Base-by-base conservation (phyloP, 30 jellyfish, hydroid and myxozoan species). In the Nemopilema nomurai region DNA sequence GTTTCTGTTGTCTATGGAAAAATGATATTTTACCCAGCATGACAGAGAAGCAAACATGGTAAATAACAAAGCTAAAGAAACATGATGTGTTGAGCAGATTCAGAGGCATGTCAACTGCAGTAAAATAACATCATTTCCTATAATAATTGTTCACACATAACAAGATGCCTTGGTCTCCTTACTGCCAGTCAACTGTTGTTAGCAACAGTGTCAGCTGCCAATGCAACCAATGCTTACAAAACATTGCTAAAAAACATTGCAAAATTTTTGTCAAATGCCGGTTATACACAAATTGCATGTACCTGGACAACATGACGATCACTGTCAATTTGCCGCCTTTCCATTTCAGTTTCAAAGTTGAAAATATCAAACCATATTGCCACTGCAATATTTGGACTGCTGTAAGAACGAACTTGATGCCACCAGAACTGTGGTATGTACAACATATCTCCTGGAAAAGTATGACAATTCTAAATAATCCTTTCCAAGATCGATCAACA, bases 371-470 rank as follows among this genome's bases (percentile, higher is more conserved):
- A 90, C 97, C 97, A 90, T 22, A 90, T 83, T 49, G 88, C 85
- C 28, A 78, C 77, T 1, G 97, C 97, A 6, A 90, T 84, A 49
- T 90, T 90, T 18, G 97, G 97, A 18, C 80, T 28, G 23, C 69
- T 52, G 32, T 83, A 90, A 20, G 97, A 90, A 4, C 97, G 88
- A 17, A 90, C 95, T 68, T 90, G 97, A 53, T 90, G 97, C 90
- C 91, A 90, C 97, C 97, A 90, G 63, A 33, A 83, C 74, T 77
- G 84, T 52, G 97, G 97, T 51, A 90, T 90, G 83, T 83, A 90
- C 79, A 90, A 79, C 85, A 77, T 64, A 63, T 90, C 97, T 23
- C 97, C 97, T 69, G 51, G 13, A 49, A 33, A 1, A 22, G 18
- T 1, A 74, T 0, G 19, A 18, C 3, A 80, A 9, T 8, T 80